Base-by-base conservation (phyloP, 1,140 invertebrate genomes). In the Planococcus citri region DNA sequence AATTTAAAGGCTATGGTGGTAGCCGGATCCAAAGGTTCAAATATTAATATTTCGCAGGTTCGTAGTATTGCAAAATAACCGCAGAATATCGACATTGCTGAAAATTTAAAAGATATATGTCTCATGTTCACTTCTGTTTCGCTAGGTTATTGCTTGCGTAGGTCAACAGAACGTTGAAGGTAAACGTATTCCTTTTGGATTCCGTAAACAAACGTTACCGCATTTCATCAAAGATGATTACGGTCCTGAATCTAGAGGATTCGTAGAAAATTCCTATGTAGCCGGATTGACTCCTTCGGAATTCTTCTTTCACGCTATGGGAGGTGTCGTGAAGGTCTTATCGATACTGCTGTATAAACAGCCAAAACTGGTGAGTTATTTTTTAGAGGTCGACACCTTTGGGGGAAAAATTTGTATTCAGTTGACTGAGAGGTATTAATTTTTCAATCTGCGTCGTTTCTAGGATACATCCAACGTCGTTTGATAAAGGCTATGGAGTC, bases 161-260 rank as follows among this genome's bases (percentile, higher is more conserved):
- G 97, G 97, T 25, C 97, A 99, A 80, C 97, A 99, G 80, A 99
- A 99, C 86, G 97, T 99, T 67, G 97, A 99, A 86, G 97, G 97
- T 80, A 99, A 99, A 84, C 92, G 97, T 74, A 99, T 99, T 77
- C 97, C 97, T 0, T 99, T 99, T 77, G 97, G 97, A 33, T 99
- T 99, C 77, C 86, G 95, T 58, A 98, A 99, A 78, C 85, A 97
- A 73, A 99, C 97, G 0, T 80, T 99, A 67, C 97, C 97, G 0
- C 97, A 99, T 81, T 99, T 99, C 82, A 99, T 99, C 76, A 99
- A 99, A 80, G 97, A 99, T 78, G 97, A 99, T 87, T 99, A 99
- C 77, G 97, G 97, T 85, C 96, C 97, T 58, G 96, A 98, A 79
- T 96, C 93, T 0, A 89, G 95, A 82, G 97, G 97, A 27, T 99